Base-by-base conservation (phyloP, 1,140 invertebrate species). In the Triops cancriformis region DNA sequence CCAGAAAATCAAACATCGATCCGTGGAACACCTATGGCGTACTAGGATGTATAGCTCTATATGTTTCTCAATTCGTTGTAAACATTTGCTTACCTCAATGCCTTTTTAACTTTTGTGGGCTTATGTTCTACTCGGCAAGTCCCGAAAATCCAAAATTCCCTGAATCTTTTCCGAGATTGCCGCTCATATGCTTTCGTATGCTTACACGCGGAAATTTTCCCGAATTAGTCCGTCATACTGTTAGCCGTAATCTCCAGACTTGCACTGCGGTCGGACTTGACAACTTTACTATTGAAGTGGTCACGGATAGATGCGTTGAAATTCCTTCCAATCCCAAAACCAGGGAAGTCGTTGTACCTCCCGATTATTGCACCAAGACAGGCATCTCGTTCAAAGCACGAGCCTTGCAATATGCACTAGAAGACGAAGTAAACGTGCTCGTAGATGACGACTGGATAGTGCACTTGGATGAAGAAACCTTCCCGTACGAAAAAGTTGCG, bases 221-320 rank as follows among this genome's bases (percentile, higher is more conserved):
- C 1, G 91, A 96, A 79, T 86, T 99, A 73, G 96, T 99, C 0
- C 90, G 91, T 83, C 89, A 89, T 73, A 98, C 98, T 88, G 93
- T 98, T 0, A 86, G 87, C 43, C 88, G 92, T 78, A 99, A 99
- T 84, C 90, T 98, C 84, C 92, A 94, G 80, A 92, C 91, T 73
- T 98, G 97, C 83, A 85, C 91, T 74, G 91, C 95, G 82, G 91
- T 94, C 6, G 96, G 96, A 9, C 85, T 99, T 51, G 95, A 98
- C 84, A 98, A 98, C 84, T 99, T 98, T 83, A 90, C 98, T 78
- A 93, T 99, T 81, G 96, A 99, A 88, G 95, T 99, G 27, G 97
- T 98, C 0, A 97, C 95, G 12, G 97, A 99, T 83, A 97, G 95
- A 85, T 87, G 89, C 2, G 87, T 97, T 28, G 80, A 83, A 76